Evolutionary conservation across 2,888 invertebrate species (phyloP).

Genomic region (Cosmia trapezina): DNA sequence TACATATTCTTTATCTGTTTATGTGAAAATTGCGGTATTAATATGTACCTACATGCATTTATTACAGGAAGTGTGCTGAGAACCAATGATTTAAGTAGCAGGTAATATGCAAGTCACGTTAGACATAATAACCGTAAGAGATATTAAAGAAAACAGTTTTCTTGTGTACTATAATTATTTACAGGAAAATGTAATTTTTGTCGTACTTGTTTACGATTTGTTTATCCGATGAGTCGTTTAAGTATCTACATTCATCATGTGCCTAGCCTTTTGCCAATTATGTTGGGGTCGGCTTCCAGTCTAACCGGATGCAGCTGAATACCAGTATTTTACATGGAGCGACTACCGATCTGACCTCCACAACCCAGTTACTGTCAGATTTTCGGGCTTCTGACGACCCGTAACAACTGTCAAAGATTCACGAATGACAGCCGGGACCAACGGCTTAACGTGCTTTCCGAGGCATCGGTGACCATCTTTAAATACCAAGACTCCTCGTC

Average conservation of each 20-base stretch:
- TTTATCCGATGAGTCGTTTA: slow-evolving; percentile 22
- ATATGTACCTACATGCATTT: slow-evolving; percentile 27
- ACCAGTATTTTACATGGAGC: too few species aligned
- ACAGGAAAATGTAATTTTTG: slow-evolving; percentile 42
- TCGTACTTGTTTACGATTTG: slow-evolving; percentile 26
- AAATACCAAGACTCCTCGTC: too few species aligned
- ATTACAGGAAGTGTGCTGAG: slow-evolving; percentile 16
- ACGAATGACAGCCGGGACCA: too few species aligned
- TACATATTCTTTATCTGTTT: neutral
- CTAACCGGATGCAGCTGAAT: too few species aligned
- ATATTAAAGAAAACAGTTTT: slow-evolving; percentile 43
- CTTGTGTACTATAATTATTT: slow-evolving; percentile 33
- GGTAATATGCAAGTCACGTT: slow-evolving; percentile 53
- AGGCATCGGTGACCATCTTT: too few species aligned
- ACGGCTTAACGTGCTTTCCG: too few species aligned
- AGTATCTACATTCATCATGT: neutral
- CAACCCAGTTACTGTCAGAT: too few species aligned
- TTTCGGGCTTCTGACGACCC: too few species aligned
- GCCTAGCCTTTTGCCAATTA: too few species aligned
- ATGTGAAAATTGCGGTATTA: neutral
- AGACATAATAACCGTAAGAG: slow-evolving; percentile 37
- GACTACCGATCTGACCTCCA: too few species aligned
- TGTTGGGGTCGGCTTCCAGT: too few species aligned
- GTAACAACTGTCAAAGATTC: too few species aligned
- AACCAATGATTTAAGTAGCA: slow-evolving; percentile 34